phyloP scores from a whole-genome alignment of 2,888 invertebrate species.

The Gisinianus flammeolus region DNA sequence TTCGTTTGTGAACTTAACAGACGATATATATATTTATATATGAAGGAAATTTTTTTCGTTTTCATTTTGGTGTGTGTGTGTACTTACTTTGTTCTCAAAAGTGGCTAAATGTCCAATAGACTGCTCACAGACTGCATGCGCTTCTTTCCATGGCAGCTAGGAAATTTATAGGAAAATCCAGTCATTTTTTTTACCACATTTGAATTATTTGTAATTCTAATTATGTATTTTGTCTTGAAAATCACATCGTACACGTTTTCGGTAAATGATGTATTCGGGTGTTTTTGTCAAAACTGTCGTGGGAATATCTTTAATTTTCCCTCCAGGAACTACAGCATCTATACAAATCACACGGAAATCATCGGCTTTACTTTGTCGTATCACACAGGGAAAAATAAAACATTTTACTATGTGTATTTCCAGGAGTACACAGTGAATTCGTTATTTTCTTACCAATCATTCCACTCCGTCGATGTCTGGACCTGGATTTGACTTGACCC shows the following conservation, averaged over 20 bases:
- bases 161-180: not conserved
- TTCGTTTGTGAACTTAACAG: no score
- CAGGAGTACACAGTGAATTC: no score
- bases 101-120: not conserved
- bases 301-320: not conserved
- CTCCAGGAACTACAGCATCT: not conserved
- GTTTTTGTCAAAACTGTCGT: not conserved
- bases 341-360: not conserved
- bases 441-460: not conserved
- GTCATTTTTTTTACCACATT: no score
- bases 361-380: not conserved
- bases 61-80: not conserved
- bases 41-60: not conserved
- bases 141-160: conserved; percentile 4
- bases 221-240: no score
- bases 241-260: not conserved
- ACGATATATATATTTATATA: not conserved
- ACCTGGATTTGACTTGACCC: not conserved
- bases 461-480: not conserved
- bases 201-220: no score
- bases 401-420: no score
- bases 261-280: not conserved
- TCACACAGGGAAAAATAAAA: no score
- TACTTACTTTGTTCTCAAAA: not conserved
- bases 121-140: conserved; percentile 13